Base-by-base conservation (phyloP, 1,140 invertebrate species). In the Alviniconcha marisindica region DNA sequence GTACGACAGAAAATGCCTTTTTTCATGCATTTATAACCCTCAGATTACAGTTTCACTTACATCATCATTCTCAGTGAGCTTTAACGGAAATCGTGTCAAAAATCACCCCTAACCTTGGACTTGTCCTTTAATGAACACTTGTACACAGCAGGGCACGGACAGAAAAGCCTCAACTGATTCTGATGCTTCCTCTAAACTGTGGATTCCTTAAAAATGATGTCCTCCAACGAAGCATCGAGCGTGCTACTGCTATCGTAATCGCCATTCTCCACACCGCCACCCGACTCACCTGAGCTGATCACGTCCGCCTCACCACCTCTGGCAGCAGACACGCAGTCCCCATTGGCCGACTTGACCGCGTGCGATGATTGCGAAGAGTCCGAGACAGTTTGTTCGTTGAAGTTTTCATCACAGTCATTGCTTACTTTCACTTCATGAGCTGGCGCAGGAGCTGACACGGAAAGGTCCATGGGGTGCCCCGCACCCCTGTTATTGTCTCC, bases 351-450 rank as follows among this genome's bases (percentile, higher is more conserved):
- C 33, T 51, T 54, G 44, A 7, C 5, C 12, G 21, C 31, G 18
- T 0, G 31, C 0, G 73, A 51, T 14, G 38, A 42, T 21, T 28
- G 38, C 5, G 7, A 24, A 28, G 0, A 40, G 24, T 40, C 24
- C 7, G 69, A 71, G 36, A 71, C 69, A 76, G 44, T 31, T 48
- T 51, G 73, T 76, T 76, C 73, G 44, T 76, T 76, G 73, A 42
- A 76, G 73, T 38, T 31, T 24, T 60, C 78, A 80, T 66, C 54
- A 80, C 78, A 60, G 56, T 66, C 56, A 36, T 66, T 80, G 56
- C 56, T 63, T 60, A 38, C 54, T 38, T 51, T 36, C 40, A 3
- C 38, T 40, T 48, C 42, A 63, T 24, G 7, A 7, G 7, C 60
- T n/a, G 7, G 60, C 44, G 7, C 0, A 18, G 31, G 10, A 74